phyloP scores from a whole-genome alignment of 2,888 invertebrate species.

The Caenorhabditis doughertyi region DNA sequence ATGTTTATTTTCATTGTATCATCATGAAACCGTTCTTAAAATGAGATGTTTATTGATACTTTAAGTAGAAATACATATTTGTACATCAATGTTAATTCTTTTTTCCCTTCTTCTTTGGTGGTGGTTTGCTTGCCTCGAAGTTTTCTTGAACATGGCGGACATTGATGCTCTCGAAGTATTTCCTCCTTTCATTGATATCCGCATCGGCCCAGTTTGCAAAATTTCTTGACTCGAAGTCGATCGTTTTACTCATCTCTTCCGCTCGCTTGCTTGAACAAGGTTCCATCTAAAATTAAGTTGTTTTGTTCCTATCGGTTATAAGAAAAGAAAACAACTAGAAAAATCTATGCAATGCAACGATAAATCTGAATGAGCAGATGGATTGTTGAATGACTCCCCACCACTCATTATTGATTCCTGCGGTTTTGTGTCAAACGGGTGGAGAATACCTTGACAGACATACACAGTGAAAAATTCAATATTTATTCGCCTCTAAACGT shows the following conservation, averaged over 20 bases:
- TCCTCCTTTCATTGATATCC: not conserved
- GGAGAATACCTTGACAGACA: no score
- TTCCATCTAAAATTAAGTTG: constrained; percentile 8
- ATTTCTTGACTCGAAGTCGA: not conserved
- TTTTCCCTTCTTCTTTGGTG: not conserved
- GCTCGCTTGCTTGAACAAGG: not conserved
- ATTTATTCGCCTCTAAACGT: not conserved
- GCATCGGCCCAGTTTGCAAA: not conserved
- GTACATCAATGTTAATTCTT: not conserved
- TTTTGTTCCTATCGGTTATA: not conserved
- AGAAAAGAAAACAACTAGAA: not conserved
- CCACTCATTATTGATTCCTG: not conserved
- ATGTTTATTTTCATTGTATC: not conserved
- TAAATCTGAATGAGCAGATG: not conserved
- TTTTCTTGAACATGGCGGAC: not conserved
- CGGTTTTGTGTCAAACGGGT: not conserved
- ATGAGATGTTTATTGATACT: no score
- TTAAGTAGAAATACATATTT: no score
- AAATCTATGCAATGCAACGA: not conserved
- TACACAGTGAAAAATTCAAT: not conserved
- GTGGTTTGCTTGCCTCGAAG: not conserved
- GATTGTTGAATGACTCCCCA: not conserved
- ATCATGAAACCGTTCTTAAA: no score
- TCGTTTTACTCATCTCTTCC: not conserved
- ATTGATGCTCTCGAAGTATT: not conserved